Conservation (phyloP, 92 coral and sea anemone species). For the Palythoa grandiflora region DNA sequence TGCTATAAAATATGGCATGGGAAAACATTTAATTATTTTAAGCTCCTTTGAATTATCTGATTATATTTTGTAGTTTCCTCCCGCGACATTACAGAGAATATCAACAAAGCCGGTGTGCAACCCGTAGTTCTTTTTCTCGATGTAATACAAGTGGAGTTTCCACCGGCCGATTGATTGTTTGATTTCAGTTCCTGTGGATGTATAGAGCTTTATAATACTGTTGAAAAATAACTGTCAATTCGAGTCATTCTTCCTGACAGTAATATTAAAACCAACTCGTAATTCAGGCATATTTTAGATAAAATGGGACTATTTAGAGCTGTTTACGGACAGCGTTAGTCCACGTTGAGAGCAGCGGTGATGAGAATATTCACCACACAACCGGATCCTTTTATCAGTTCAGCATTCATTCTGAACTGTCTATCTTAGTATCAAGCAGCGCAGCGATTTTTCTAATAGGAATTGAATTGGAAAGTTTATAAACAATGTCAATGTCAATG, state of each 20-base stretch:
- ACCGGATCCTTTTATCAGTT: slow-evolving; percentile 31
- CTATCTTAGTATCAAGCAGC: slow-evolving; percentile 51
- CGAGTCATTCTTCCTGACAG: background rate
- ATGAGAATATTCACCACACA: slow-evolving; percentile 1
- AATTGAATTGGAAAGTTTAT: slow-evolving; percentile 40
- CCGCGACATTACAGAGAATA: background rate
- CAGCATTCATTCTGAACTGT: slow-evolving; percentile 25
- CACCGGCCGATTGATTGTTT: slow-evolving; percentile 29
- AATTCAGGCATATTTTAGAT: background rate
- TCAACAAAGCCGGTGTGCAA: slow-evolving; percentile 9
- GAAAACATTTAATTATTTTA: slow-evolving; percentile 42
- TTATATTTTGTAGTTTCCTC: slow-evolving; percentile 7
- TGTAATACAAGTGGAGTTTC: slow-evolving; percentile 1
- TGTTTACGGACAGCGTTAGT: background rate
- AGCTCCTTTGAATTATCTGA: slow-evolving; percentile 41
- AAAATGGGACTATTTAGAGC: slow-evolving; percentile 18
- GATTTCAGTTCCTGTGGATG: slow-evolving; percentile 1
- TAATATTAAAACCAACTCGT: background rate
- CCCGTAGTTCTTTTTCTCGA: slow-evolving; percentile 6
- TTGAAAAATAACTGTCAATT: background rate
- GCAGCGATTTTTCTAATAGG: slow-evolving; percentile 53
- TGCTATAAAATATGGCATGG: slow-evolving; percentile 25
- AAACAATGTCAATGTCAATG: slow-evolving; percentile 1
- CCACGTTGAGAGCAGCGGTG: slow-evolving; percentile 10
- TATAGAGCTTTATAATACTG: background rate